Evolutionary conservation across 2,113 vertebrate genomes (phyloP).

Genomic region (Eira barbara): DNA sequence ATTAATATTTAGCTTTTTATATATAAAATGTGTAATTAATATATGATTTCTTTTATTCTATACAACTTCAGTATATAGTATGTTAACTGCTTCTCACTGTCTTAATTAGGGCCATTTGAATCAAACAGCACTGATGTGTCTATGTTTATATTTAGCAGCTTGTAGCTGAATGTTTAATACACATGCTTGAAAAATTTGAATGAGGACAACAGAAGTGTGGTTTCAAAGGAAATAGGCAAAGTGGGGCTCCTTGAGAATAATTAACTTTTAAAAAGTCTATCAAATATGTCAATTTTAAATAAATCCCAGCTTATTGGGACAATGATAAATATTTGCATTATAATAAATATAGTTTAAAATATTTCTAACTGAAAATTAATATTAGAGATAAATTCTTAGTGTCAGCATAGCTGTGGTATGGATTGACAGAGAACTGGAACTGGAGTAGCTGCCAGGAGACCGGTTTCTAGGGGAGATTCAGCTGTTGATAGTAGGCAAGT

Average conservation of each 20-base stretch:
- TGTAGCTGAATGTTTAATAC: conserved; percentile 43
- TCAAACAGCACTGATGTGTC: background rate
- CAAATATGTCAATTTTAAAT: background rate
- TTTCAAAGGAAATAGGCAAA: conserved; percentile 30
- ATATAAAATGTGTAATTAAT: conserved; percentile 20
- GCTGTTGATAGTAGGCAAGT: background rate
- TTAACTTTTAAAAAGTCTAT: background rate
- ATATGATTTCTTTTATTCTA: conserved; percentile 13
- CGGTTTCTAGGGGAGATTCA: background rate
- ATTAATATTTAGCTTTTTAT: conserved; percentile 59
- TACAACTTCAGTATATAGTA: conserved; percentile 16
- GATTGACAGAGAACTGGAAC: background rate
- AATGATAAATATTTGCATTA: background rate
- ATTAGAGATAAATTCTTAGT: background rate
- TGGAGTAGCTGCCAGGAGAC: background rate
- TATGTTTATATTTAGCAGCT: conserved; percentile 43
- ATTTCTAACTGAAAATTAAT: background rate
- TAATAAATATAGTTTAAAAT: background rate
- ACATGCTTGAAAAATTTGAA: conserved; percentile 47
- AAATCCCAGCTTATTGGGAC: background rate
- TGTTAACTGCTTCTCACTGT: background rate
- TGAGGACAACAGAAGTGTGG: background rate
- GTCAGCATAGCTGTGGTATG: background rate
- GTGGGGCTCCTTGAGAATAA: background rate
- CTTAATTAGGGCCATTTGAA: conserved; percentile 60